phyloP scores from a whole-genome alignment of 2,888 invertebrate species.

The Alloplasta piceator region DNA sequence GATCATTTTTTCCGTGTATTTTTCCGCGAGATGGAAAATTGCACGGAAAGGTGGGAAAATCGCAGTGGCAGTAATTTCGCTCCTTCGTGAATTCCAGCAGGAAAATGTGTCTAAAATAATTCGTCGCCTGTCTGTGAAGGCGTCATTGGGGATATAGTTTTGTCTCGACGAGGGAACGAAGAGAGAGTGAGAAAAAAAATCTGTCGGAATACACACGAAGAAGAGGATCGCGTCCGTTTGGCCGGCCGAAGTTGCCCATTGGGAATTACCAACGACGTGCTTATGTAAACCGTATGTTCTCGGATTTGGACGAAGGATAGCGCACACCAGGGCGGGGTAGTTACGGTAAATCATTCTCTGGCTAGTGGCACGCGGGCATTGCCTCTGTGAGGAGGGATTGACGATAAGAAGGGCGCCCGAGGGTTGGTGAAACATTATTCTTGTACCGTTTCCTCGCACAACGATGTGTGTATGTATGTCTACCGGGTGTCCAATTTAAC shows the following conservation, averaged over 20 bases:
- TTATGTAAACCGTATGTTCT: constrained; percentile 77
- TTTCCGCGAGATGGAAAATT: not conserved
- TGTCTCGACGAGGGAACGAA: not conserved
- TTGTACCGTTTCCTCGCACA: constrained; percentile 35
- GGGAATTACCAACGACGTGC: constrained; percentile 74
- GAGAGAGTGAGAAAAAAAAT: constrained; percentile 30
- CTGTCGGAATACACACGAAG: constrained; percentile 51
- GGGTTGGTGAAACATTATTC: constrained; percentile 21
- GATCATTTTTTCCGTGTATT: too few relatives aligned
- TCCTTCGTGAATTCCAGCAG: not conserved
- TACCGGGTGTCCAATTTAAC: too few relatives aligned
- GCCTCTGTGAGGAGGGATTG: not conserved
- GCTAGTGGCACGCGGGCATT: constrained; percentile 41
- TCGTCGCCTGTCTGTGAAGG: not conserved
- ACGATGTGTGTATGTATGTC: not conserved
- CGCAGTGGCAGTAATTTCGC: not conserved
- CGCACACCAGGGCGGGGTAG: constrained; percentile 41
- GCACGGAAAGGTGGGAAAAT: not conserved
- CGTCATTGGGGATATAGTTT: too few relatives aligned
- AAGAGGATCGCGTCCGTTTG: constrained; percentile 61
- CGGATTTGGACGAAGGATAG: constrained; percentile 58
- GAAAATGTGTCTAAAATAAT: too few relatives aligned
- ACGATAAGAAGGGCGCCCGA: constrained; percentile 3
- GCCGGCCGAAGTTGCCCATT: constrained; percentile 59
- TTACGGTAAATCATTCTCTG: constrained; percentile 76